phyloP scores from a whole-genome alignment of 2,113 vertebrate genomes.

The Raja brachyura region DNA sequence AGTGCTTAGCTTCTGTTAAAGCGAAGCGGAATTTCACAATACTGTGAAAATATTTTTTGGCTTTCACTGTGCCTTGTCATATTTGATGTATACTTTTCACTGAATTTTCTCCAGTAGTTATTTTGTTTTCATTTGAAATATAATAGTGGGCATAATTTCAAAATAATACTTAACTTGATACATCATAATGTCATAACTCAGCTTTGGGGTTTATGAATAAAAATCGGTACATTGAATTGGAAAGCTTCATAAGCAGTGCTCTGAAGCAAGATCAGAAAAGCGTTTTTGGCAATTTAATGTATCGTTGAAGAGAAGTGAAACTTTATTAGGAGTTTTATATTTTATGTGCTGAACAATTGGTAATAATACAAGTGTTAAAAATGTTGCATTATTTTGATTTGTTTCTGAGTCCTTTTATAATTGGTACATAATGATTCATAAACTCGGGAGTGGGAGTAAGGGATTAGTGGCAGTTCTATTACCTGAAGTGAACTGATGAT shows the following conservation, averaged over 20 bases:
- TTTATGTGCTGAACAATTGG: no score
- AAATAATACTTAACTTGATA: constrained; percentile 35
- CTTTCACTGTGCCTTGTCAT: not conserved
- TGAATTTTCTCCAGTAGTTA: not conserved
- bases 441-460: not conserved
- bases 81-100: not conserved
- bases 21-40: not conserved
- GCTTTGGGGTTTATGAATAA: constrained; percentile 45
- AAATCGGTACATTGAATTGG: constrained; percentile 47
- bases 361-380: no score
- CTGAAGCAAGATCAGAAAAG: constrained; percentile 46
- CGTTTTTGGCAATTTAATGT: constrained; percentile 39
- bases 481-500: not conserved
- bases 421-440: not conserved
- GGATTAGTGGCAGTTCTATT: not conserved
- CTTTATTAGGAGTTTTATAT: no score
- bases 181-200: not conserved
- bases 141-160: not conserved
- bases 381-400: not conserved
- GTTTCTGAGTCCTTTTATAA: not conserved
- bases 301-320: no score
- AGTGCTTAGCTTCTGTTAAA: not conserved
- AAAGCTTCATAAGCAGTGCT: constrained; percentile 44
- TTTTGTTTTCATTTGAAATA: not conserved
- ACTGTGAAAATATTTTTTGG: not conserved